phyloP scores from a whole-genome alignment of 2,113 vertebrate species.

The Oncorhynchus clarkii region DNA sequence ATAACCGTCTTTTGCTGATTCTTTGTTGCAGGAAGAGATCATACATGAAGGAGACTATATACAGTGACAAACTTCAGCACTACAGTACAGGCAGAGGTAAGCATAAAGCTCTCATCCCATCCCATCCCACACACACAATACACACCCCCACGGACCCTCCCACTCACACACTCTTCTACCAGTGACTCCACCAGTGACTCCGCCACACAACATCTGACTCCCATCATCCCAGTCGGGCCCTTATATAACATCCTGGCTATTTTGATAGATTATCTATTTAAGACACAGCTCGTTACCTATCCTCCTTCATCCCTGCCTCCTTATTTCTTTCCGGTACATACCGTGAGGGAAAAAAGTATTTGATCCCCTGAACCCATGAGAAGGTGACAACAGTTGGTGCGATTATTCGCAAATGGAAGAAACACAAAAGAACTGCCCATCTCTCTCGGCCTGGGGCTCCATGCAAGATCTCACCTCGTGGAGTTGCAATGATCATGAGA shows the following conservation, averaged over 20 bases:
- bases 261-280: not conserved
- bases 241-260: not conserved
- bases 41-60: slow-evolving; percentile 91
- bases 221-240: not conserved
- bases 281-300: not conserved
- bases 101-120: slow-evolving; percentile 6
- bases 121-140: not conserved
- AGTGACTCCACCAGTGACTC: not conserved
- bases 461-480: too few relatives aligned
- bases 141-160: not conserved
- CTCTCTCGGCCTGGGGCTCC: too few relatives aligned
- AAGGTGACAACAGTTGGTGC: too few relatives aligned
- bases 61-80: slow-evolving; percentile 96
- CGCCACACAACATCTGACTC: not conserved
- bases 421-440: too few relatives aligned
- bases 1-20: slow-evolving; percentile 9
- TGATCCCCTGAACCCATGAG: too few relatives aligned
- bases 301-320: not conserved
- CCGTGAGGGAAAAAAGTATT: too few relatives aligned
- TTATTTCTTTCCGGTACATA: not conserved
- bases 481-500: too few relatives aligned
- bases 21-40: slow-evolving; percentile 80
- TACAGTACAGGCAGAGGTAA: slow-evolving; percentile 95
- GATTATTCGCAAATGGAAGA: too few relatives aligned
- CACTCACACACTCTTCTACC: not conserved